Evolutionary conservation across 2,888 invertebrate genomes (phyloP), one percentile per base, ranked within the genome.

Genomic region (Hirtodrosophila duncani): DNA sequence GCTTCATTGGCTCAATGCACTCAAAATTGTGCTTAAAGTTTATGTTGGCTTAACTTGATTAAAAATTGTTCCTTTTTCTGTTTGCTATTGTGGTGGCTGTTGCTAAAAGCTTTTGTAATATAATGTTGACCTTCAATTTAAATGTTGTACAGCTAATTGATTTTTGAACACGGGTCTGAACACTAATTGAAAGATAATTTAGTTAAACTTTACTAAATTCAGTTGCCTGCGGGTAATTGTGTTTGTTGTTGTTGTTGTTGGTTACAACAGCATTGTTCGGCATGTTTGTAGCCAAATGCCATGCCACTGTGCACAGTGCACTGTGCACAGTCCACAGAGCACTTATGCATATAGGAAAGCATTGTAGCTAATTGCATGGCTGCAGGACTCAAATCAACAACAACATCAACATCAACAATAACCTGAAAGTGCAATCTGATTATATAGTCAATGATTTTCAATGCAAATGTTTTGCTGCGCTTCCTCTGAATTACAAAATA

Each of bases 161-260:
- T 31, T 39, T 52, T 20, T 7, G 13, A 36, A 3, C n/a, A 8
- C 3, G 10, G 4, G 18, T 26, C 9, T 27, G 24, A 10, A 42
- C 43, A 50, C 37, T 66, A 69, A 70, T 70, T 66, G 63, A 26
- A 43, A 38, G 48, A 48, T 55, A 70, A 70, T 67, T 53, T 39
- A 45, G 26, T 58, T 74, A 65, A 65, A 49, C 42, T 39, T 27
- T 24, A 27, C 14, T 51, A 17, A 33, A 21, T 33, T 38, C 39
- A 7, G 13, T 13, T 21, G 41, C 66, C 26, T 10, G 17, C 4
- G 44, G 53, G 44, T 36, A 5, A 17, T 37, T 37, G 26, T 21
- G 20, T 29, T n/a, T 51, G 23, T 52, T 41, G 42, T 63, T 58
- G 23, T 33, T 36, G 7, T 49, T 7, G 20, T 20, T 20, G 4